Conservation (phyloP, 92 coral and sea anemone genomes). For the Phenganax stokvisi region DNA sequence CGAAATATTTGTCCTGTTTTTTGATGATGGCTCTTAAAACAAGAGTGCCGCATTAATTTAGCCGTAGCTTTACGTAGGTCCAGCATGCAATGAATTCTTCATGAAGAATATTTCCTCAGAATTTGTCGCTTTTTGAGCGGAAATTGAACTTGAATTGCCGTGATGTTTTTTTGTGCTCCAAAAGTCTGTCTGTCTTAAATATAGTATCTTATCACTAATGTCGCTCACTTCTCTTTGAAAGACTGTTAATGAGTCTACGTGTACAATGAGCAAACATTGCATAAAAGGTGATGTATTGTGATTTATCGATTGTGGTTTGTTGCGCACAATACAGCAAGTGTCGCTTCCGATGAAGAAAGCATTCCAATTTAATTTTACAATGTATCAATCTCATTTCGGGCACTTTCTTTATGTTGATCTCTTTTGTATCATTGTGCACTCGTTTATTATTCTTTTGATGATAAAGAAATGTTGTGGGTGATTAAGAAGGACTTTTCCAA, state of each 20-base stretch:
- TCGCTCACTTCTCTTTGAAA: not conserved
- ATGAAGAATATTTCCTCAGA: no score
- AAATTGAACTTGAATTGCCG: no score
- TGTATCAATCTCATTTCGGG: not conserved
- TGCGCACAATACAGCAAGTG: slow-evolving; percentile 10
- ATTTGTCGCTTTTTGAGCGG: no score
- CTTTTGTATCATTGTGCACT: not conserved
- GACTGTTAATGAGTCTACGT: not conserved
- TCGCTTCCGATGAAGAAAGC: slow-evolving; percentile 22
- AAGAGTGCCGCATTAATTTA: no score
- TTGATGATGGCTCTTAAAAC: no score
- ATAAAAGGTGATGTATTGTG: not conserved
- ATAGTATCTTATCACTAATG: not conserved
- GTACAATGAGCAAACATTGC: not conserved
- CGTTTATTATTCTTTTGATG: not conserved
- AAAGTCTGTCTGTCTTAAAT: no score
- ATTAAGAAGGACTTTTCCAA: not conserved
- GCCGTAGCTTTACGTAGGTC: no score
- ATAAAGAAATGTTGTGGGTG: not conserved
- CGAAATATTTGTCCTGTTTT: no score
- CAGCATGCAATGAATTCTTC: no score
- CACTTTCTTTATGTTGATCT: not conserved
- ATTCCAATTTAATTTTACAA: slow-evolving; percentile 20
- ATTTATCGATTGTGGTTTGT: not conserved
- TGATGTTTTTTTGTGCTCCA: no score